Evolutionary conservation across 2,113 vertebrate species (phyloP).

Genomic region (Elachura formosa): DNA sequence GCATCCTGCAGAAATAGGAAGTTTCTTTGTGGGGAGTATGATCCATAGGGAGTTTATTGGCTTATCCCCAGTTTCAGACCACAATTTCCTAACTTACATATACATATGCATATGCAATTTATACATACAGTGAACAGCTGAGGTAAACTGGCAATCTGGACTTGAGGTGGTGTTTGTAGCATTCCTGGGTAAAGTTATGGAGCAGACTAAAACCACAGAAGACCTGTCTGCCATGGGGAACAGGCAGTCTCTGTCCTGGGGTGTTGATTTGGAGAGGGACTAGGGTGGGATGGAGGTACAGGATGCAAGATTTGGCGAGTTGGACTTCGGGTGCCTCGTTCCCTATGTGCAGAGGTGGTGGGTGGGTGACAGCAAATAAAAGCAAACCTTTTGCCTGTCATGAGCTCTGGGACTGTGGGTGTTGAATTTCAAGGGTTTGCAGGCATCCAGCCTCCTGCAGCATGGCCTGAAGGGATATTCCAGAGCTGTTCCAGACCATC

Average conservation of each 20-base stretch:
- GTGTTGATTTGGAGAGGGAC: background rate
- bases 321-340: background rate
- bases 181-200: background rate
- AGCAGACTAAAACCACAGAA: background rate
- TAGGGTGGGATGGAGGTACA: background rate
- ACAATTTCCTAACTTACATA: accelerated
- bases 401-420: background rate
- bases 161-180: background rate
- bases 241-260: background rate
- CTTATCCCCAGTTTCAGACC: background rate
- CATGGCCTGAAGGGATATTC: background rate
- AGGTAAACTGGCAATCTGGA: background rate
- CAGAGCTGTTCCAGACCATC: background rate
- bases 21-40: background rate
- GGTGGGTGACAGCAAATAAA: background rate
- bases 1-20: background rate
- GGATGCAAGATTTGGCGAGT: background rate
- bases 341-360: background rate
- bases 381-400: background rate
- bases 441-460: background rate
- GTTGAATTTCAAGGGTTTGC: background rate
- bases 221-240: background rate
- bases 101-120: accelerated
- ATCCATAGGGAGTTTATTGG: background rate
- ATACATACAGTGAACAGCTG: accelerated